Conservation (phyloP, 2,888 invertebrate species). For the Salpingus planirostris region DNA sequence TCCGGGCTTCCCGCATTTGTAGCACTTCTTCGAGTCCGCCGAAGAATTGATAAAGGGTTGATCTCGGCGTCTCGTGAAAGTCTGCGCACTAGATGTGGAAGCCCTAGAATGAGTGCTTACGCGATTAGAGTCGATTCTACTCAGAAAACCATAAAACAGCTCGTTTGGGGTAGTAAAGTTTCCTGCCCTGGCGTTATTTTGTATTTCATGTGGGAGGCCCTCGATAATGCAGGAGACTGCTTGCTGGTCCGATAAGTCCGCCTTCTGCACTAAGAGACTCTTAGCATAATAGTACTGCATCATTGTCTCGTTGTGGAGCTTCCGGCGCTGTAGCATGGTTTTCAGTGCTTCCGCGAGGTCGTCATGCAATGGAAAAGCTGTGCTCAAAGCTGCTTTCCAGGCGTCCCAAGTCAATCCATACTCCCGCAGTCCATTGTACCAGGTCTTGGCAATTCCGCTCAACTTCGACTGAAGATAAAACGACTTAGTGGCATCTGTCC, state of each 20-base stretch:
- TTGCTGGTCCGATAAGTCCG: conserved; percentile 3
- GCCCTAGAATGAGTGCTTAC: background rate
- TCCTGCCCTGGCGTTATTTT: conserved; percentile 10
- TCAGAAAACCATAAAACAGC: conserved; percentile 11
- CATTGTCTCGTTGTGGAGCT: conserved; percentile 7
- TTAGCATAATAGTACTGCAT: conserved; percentile 12
- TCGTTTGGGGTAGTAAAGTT: conserved; percentile 9
- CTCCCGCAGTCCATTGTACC: background rate
- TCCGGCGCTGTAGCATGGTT: conserved; percentile 3
- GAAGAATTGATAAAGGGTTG: background rate
- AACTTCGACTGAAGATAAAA: background rate
- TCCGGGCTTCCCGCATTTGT: background rate
- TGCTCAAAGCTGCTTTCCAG: background rate
- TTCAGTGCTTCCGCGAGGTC: background rate
- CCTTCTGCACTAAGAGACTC: conserved; percentile 9
- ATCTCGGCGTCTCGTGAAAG: background rate
- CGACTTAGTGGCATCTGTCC: background rate
- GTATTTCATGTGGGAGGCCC: conserved; percentile 5
- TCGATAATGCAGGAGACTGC: conserved; percentile 13
- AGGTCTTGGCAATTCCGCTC: background rate
- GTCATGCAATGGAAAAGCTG: background rate
- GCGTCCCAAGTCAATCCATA: background rate
- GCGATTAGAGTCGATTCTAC: conserved; percentile 1
- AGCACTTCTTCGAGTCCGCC: background rate
- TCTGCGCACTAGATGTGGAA: background rate